Conservation (phyloP, 2,113 vertebrate species). For the Camelus dromedarius region DNA sequence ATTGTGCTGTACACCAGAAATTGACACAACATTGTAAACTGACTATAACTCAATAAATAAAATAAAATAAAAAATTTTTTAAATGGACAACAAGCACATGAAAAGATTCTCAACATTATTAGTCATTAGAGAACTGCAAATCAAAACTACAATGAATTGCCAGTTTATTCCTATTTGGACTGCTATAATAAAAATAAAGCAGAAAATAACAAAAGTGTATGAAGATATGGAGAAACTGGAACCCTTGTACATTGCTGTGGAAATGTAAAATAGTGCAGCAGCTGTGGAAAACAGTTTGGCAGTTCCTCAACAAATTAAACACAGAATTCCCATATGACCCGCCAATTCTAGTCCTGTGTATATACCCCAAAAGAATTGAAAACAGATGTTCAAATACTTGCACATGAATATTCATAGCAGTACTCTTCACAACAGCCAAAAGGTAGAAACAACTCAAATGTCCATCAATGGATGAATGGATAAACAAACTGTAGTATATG, state of each 20-base stretch:
- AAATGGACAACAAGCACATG: background rate
- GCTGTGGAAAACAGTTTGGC: background rate
- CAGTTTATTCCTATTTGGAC: conserved; percentile 38
- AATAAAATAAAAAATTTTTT: too few relatives aligned
- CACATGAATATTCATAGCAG: background rate
- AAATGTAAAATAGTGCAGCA: background rate
- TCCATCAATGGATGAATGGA: background rate
- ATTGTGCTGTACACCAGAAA: too few relatives aligned
- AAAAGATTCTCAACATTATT: conserved; percentile 33
- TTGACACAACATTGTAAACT: too few relatives aligned
- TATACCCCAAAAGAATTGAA: background rate
- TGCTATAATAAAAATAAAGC: conserved; percentile 28
- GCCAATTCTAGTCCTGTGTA: conserved; percentile 8
- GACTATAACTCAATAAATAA: too few relatives aligned
- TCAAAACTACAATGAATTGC: conserved; percentile 38
- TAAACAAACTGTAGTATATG: background rate
- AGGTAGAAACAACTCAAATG: background rate
- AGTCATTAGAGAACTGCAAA: conserved; percentile 46
- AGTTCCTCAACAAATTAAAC: conserved; percentile 33
- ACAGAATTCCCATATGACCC: background rate
- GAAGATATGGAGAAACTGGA: background rate
- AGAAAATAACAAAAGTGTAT: conserved; percentile 42
- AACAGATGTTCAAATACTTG: background rate
- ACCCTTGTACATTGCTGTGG: background rate
- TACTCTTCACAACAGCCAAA: conserved; percentile 28